A percentile compares a stretch with the other conserved stretches of the same genome.
Evolutionary conservation across 2,797 vertebrate genomes (phyloP).

Genomic region (Sebastes minor): DNA sequence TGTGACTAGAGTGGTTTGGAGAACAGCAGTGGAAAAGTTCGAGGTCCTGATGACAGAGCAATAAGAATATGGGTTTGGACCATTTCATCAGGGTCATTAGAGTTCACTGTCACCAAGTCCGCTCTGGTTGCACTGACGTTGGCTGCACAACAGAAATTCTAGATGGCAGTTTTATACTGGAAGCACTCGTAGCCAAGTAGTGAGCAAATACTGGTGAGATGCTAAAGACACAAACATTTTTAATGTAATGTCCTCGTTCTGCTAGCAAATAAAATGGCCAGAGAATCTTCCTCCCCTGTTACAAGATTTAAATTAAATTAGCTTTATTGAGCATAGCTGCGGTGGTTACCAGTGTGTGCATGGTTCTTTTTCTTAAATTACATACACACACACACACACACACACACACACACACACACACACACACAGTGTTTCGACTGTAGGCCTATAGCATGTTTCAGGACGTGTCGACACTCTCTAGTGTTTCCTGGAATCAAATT

Average conservation of each 20-base stretch:
- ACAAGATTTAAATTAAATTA: background rate
- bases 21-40: slow-evolving; percentile 52
- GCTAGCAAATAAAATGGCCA: background rate
- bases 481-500: background rate
- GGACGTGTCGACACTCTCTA: background rate
- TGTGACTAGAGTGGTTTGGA: slow-evolving; percentile 68
- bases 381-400: background rate
- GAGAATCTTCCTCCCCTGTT: background rate
- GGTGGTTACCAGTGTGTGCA: background rate
- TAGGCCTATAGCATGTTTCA: background rate
- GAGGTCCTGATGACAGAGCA: slow-evolving; percentile 56
- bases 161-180: slow-evolving; percentile 32
- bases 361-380: background rate
- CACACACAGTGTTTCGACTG: background rate
- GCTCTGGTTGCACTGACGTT: slow-evolving; percentile 28
- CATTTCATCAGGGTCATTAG: slow-evolving; percentile 46
- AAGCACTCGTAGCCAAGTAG: slow-evolving; percentile 20
- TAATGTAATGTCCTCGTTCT: background rate
- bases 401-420: background rate
- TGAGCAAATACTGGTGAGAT: slow-evolving; percentile 25
- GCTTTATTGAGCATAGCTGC: background rate
- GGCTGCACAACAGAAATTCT: slow-evolving; percentile 30
- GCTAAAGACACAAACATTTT: slow-evolving; percentile 13
- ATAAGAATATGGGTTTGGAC: slow-evolving; percentile 46
- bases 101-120: slow-evolving; percentile 50